A percentile compares a stretch with the other conserved stretches of the same genome.
Evolutionary conservation across 2,797 vertebrate species (phyloP).

Genomic region (Scomberomorus guttatus): DNA sequence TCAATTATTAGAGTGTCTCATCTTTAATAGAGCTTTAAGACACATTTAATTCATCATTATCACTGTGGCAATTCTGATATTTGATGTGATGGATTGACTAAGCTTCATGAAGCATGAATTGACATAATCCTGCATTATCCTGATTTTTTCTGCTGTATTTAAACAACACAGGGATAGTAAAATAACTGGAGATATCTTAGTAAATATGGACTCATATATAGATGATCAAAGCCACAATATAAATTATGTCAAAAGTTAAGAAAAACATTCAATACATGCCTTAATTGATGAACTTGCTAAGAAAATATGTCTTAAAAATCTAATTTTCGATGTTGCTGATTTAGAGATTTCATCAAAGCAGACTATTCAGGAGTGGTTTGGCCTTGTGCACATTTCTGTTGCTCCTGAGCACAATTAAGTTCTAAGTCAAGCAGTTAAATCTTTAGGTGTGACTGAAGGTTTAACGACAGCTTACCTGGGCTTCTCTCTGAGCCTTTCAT

Average conservation of each 20-base stretch:
- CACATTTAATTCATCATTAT: background rate
- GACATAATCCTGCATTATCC: constrained; percentile 67
- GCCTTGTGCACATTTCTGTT: background rate
- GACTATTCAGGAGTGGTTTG: background rate
- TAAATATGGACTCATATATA: background rate
- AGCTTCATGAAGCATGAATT: constrained; percentile 33
- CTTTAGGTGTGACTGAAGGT: no score
- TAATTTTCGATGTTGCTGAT: no score
- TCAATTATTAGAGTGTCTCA: background rate
- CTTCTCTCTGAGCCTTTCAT: constrained; percentile 93
- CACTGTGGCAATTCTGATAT: background rate
- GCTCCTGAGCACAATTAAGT: background rate
- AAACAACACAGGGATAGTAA: constrained; percentile 6
- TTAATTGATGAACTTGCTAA: background rate
- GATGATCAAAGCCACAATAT: background rate
- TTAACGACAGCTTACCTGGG: constrained; percentile 83
- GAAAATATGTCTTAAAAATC: no score
- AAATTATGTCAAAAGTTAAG: background rate
- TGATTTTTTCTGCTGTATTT: constrained; percentile 27
- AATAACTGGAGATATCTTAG: background rate
- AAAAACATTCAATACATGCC: background rate
- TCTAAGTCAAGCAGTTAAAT: background rate
- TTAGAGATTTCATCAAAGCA: no score
- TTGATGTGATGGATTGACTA: constrained; percentile 36
- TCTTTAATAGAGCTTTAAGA: background rate